phyloP scores from a whole-genome alignment of 2,113 vertebrate genomes.

The Ciconia boyciana region DNA sequence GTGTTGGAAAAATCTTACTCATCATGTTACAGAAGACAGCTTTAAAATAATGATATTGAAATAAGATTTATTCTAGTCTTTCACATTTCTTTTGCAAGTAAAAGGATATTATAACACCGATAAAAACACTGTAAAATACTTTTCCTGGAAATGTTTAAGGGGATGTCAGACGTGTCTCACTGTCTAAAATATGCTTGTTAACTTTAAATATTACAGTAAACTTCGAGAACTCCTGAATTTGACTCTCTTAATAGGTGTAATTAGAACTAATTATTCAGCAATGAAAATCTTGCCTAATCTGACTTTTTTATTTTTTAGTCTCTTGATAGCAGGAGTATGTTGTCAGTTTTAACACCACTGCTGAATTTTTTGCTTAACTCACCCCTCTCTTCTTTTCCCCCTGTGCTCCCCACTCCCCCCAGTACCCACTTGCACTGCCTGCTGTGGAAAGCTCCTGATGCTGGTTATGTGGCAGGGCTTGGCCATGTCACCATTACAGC shows the following conservation, averaged over 20 bases:
- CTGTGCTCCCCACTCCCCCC: neutral
- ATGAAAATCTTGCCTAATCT: neutral
- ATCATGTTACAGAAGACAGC: neutral
- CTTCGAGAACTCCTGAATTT: neutral
- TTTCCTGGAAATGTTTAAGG: neutral
- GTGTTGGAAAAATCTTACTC: neutral
- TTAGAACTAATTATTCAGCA: neutral
- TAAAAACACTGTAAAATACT: neutral
- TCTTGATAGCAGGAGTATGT: neutral
- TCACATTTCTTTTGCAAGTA: neutral
- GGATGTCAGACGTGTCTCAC: neutral
- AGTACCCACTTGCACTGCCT: neutral
- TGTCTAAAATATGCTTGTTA: neutral
- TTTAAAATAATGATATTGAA: neutral
- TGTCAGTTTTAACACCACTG: neutral
- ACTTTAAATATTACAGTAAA: neutral
- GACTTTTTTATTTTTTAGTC: neutral
- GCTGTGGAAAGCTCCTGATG: neutral
- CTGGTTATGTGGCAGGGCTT: neutral
- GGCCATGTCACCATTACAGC: neutral
- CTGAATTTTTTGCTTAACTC: neutral
- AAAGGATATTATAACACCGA: neutral
- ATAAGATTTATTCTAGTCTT: neutral
- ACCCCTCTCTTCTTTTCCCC: too few species aligned
- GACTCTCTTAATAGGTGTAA: neutral